These are phyloP conservation scores for Globodera rostochiensis DNA, from an alignment of 1,140 invertebrate genomes.

Conservation along the genomic window DNA sequence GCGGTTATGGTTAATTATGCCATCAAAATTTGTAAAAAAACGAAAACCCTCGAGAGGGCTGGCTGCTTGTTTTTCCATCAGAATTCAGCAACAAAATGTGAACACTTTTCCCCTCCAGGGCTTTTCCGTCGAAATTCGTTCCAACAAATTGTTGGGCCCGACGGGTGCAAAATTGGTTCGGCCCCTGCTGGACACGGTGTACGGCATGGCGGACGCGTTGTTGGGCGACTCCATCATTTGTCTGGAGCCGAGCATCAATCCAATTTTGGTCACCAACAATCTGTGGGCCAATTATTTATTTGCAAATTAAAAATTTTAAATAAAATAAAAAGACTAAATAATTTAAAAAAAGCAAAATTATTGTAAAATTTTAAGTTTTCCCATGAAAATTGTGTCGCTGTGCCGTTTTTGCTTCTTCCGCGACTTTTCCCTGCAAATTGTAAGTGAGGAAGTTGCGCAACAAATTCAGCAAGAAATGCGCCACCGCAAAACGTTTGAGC, in stretches of 20 bases:
- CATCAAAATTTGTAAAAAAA: not conserved
- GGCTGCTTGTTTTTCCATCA: not conserved
- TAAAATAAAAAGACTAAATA: not conserved
- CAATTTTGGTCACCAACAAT: slow-evolving; percentile 55
- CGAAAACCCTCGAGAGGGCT: not conserved
- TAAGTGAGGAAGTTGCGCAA: slow-evolving; percentile 62
- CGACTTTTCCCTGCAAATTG: slow-evolving; percentile 57
- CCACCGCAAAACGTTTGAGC: slow-evolving; percentile 56
- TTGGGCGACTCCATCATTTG: slow-evolving; percentile 50
- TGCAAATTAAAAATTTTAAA: not conserved
- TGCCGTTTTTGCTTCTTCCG: slow-evolving; percentile 51
- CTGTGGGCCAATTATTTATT: slow-evolving; percentile 19
- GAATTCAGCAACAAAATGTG: not conserved
- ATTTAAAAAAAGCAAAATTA: too few relatives aligned
- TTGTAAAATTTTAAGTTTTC: slow-evolving; percentile 34
- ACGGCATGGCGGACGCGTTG: slow-evolving; percentile 44
- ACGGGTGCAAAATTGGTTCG: slow-evolving; percentile 42
- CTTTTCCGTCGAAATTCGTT: slow-evolving; percentile 42
- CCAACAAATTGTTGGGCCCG: slow-evolving; percentile 43
- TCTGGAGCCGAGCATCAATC: slow-evolving; percentile 49
- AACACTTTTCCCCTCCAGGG: slow-evolving; percentile 34
- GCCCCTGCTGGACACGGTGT: slow-evolving; percentile 53
- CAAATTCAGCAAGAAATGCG: slow-evolving; percentile 65
- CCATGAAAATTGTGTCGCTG: slow-evolving; percentile 53
- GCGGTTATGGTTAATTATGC: too few relatives aligned